These are phyloP conservation scores for Panulirus ornatus DNA, from an alignment of 1,140 invertebrate species.

Conservation along the genomic window DNA sequence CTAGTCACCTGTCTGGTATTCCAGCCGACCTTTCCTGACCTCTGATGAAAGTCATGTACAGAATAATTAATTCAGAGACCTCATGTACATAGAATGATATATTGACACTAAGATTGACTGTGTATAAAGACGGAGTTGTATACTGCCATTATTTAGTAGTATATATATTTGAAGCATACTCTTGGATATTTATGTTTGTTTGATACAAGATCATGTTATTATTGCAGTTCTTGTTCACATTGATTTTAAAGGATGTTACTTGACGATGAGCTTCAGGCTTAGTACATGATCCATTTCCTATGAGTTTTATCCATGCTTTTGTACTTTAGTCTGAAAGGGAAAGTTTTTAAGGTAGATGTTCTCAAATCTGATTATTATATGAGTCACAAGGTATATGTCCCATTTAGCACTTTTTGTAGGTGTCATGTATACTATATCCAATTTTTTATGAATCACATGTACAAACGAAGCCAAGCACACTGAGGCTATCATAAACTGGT, in stretches of 20 bases:
- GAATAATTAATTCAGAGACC: slow-evolving; percentile 30
- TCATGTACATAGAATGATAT: slow-evolving; percentile 56
- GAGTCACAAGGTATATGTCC: slow-evolving; percentile 56
- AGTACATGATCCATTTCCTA: slow-evolving; percentile 36
- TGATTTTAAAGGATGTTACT: slow-evolving; percentile 31
- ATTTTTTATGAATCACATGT: slow-evolving; percentile 43
- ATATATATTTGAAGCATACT: slow-evolving; percentile 50
- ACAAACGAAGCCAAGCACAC: slow-evolving; percentile 57
- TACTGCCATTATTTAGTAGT: slow-evolving; percentile 66
- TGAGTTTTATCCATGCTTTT: slow-evolving; percentile 59
- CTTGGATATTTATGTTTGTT: slow-evolving; percentile 56
- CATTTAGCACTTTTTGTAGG: slow-evolving; percentile 51
- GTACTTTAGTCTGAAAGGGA: slow-evolving; percentile 32
- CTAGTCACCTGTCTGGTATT: slow-evolving; percentile 64
- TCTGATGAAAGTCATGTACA: slow-evolving; percentile 49
- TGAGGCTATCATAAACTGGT: slow-evolving; percentile 36
- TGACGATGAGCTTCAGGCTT: slow-evolving; percentile 21
- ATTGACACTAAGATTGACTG: slow-evolving; percentile 22
- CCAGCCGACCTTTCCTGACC: not conserved
- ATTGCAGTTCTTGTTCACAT: slow-evolving; percentile 50
- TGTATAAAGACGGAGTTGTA: slow-evolving; percentile 64
- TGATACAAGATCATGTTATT: slow-evolving; percentile 47
- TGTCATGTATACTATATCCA: slow-evolving; percentile 54
- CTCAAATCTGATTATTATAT: slow-evolving; percentile 34
- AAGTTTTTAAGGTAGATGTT: slow-evolving; percentile 51